These are phyloP conservation scores for Cryptotermes secundus DNA, from an alignment of 1,140 invertebrate species.

Conservation along the genomic window DNA sequence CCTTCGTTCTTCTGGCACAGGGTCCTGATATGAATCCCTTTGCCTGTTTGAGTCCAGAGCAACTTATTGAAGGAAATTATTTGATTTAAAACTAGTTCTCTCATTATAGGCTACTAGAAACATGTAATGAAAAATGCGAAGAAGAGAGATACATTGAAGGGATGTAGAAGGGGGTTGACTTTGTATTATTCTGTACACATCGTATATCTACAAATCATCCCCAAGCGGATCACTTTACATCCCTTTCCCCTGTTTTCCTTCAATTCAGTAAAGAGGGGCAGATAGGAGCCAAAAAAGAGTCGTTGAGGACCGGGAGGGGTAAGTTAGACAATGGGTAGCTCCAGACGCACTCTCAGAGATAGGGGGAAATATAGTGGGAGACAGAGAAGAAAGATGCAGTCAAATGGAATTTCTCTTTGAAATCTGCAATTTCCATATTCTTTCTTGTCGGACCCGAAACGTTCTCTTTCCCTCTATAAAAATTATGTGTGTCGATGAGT, in stretches of 20 bases:
- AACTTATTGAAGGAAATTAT: no score
- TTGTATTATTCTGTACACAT: neutral
- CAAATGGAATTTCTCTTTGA: slow-evolving; percentile 10
- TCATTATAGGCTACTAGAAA: neutral
- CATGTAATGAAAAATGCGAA: neutral
- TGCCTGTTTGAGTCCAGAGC: no score
- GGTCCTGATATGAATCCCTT: no score
- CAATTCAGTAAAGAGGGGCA: slow-evolving; percentile 10
- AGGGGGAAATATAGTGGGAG: neutral
- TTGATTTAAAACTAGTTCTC: no score
- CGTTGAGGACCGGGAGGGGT: neutral
- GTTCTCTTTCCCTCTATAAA: neutral
- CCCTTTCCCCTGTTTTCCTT: neutral
- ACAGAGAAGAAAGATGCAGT: neutral
- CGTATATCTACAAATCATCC: neutral
- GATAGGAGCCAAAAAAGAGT: neutral
- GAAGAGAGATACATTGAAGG: neutral
- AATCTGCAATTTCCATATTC: slow-evolving; percentile 19
- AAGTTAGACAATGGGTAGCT: neutral
- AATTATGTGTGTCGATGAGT: neutral
- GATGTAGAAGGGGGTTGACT: neutral
- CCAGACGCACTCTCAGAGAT: neutral
- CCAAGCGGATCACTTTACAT: neutral
- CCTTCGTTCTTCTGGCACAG: no score
- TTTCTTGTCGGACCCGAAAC: neutral